Conservation (phyloP, 2,797 vertebrate species). For the Thaleichthys pacificus region DNA sequence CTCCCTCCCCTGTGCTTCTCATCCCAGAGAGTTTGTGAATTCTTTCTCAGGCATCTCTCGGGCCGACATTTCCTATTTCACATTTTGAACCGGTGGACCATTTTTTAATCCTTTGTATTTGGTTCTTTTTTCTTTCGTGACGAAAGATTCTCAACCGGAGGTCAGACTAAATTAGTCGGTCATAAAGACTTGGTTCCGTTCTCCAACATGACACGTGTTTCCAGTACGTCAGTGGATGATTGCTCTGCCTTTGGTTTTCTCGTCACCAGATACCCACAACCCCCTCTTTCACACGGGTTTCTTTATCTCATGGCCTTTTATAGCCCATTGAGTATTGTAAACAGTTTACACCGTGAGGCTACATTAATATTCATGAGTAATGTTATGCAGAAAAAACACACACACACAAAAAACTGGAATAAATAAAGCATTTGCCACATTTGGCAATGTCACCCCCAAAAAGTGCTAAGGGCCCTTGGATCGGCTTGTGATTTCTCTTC, state of each 20-base stretch:
- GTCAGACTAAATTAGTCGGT: too few species aligned
- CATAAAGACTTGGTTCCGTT: not conserved
- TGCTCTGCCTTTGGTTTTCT: slow-evolving; percentile 18
- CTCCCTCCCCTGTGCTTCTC: slow-evolving; percentile 36
- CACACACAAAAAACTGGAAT: slow-evolving; percentile 33
- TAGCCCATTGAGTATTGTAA: slow-evolving; percentile 54
- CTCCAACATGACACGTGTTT: not conserved
- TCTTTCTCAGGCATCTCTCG: slow-evolving; percentile 28
- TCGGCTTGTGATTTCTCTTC: slow-evolving; percentile 75
- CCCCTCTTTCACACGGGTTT: slow-evolving; percentile 33
- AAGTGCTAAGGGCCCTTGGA: slow-evolving; percentile 53
- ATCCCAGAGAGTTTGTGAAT: slow-evolving; percentile 34
- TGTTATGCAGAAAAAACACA: slow-evolving; percentile 38
- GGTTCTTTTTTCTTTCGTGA: too few species aligned
- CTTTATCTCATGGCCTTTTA: slow-evolving; percentile 43
- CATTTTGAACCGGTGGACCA: slow-evolving; percentile 19
- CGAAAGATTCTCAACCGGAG: too few species aligned
- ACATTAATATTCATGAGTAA: slow-evolving; percentile 67
- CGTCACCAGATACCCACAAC: slow-evolving; percentile 28
- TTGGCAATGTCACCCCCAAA: slow-evolving; percentile 62
- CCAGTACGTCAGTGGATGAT: slow-evolving; percentile 7
- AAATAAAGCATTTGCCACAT: slow-evolving; percentile 58
- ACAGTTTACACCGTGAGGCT: slow-evolving; percentile 48
- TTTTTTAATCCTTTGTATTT: not conserved
- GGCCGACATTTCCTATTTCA: slow-evolving; percentile 20